Conservation (phyloP, 2,797 vertebrate genomes). For the Luscinia luscinia region DNA sequence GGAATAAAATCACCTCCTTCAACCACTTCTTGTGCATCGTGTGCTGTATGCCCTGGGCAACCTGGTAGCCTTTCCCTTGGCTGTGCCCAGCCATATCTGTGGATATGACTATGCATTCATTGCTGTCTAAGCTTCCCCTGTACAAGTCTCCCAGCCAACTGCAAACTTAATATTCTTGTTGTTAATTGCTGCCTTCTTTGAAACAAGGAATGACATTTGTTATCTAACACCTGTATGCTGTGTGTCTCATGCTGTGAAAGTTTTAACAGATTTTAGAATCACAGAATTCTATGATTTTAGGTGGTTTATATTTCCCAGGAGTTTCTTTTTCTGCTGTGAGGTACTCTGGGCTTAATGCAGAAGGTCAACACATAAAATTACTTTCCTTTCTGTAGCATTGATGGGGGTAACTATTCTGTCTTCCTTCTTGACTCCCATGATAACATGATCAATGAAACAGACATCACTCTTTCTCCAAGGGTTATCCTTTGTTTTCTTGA, state of each 20-base stretch:
- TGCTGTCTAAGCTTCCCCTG: background rate
- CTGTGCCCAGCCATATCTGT: background rate
- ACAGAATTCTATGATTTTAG: background rate
- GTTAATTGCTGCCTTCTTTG: background rate
- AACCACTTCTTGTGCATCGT: accelerated
- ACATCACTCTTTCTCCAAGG: background rate
- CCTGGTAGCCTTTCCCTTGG: background rate
- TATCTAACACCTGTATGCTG: background rate
- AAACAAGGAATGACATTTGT: background rate
- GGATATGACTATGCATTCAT: background rate
- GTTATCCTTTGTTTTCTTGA: background rate
- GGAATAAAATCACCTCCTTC: background rate
- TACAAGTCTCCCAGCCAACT: background rate
- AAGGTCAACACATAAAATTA: background rate
- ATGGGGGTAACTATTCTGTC: background rate
- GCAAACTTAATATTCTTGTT: background rate
- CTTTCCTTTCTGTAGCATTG: background rate
- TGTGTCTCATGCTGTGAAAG: background rate
- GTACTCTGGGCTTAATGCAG: background rate
- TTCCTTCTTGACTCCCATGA: background rate
- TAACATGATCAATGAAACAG: background rate
- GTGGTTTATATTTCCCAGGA: background rate
- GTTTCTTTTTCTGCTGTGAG: background rate
- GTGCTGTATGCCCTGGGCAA: background rate
- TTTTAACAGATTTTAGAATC: background rate